Conservation (phyloP, 2,113 vertebrate genomes). For the Oncorhynchus tshawytscha region DNA sequence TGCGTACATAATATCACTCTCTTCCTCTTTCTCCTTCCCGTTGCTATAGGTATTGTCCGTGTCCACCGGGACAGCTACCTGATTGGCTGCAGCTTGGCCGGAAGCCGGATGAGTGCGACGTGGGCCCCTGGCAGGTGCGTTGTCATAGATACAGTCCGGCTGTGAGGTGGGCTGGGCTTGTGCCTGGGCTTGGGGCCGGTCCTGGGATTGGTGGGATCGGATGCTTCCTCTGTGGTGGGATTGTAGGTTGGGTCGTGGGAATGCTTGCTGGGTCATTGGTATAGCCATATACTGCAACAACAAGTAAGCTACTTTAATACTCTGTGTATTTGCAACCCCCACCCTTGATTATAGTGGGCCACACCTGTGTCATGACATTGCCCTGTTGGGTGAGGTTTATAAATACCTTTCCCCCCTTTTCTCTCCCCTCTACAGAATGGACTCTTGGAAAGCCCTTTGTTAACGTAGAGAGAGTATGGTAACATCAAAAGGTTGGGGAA, state of each 20-base stretch:
- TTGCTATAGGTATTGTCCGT: not conserved
- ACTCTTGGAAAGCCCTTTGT: no score
- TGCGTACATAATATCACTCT: slow-evolving; percentile 54
- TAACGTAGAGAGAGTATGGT: no score
- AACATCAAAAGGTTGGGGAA: no score
- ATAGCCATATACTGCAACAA: slow-evolving; percentile 43
- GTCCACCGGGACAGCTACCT: not conserved
- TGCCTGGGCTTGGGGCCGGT: no score
- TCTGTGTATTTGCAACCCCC: no score
- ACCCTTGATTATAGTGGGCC: no score
- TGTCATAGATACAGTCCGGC: slow-evolving; percentile 2
- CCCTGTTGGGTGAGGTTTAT: no score
- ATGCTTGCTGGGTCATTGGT: slow-evolving; percentile 24
- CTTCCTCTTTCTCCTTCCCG: slow-evolving; percentile 14
- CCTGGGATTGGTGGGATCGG: not conserved
- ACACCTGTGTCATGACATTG: no score
- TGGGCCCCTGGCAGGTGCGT: not conserved
- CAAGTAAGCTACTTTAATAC: not conserved
- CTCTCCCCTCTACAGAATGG: no score
- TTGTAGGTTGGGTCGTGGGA: not conserved
- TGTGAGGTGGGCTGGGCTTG: not conserved
- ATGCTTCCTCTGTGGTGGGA: slow-evolving; percentile 26
- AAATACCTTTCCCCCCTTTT: no score
- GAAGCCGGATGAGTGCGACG: slow-evolving; percentile 13
- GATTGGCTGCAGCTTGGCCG: not conserved